Percentiles rank a stretch among this genome's conserved stretches.
Conservation (phyloP, 2,797 vertebrate genomes). For the Schizopygopsis pylzovi region DNA sequence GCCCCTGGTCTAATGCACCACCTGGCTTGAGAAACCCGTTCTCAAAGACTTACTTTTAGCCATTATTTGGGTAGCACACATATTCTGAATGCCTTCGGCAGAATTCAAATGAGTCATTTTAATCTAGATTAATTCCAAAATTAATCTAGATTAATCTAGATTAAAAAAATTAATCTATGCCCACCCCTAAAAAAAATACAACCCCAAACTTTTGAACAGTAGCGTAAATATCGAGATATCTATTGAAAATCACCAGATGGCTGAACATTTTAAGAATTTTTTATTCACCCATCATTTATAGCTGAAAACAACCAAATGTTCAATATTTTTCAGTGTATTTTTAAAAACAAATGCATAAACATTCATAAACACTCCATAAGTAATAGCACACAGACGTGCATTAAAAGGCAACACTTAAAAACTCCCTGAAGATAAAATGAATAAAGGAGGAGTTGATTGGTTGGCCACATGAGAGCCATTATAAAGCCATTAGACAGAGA, state of each 20-base stretch:
- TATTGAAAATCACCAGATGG: neutral
- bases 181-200: too few relatives aligned
- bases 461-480: slow-evolving; percentile 43
- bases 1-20: too few relatives aligned
- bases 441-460: slow-evolving; percentile 31
- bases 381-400: slow-evolving; percentile 21
- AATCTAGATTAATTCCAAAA: too few relatives aligned
- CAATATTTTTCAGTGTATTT: neutral
- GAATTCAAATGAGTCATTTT: too few relatives aligned
- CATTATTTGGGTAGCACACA: too few relatives aligned
- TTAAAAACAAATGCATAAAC: slow-evolving; percentile 21
- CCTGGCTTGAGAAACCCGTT: too few relatives aligned
- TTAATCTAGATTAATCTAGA: too few relatives aligned
- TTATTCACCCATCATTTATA: neutral
- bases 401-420: slow-evolving; percentile 37
- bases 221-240: neutral
- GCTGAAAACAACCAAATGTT: neutral
- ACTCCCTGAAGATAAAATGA: slow-evolving; percentile 37
- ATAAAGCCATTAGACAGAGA: slow-evolving; percentile 53
- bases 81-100: too few relatives aligned
- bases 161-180: too few relatives aligned
- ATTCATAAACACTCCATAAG: slow-evolving; percentile 32
- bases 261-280: neutral
- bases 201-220: neutral
- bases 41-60: too few relatives aligned